Evolutionary conservation across 2,797 vertebrate genomes (phyloP).

Genomic region (Gymnoscopelus braueri): DNA sequence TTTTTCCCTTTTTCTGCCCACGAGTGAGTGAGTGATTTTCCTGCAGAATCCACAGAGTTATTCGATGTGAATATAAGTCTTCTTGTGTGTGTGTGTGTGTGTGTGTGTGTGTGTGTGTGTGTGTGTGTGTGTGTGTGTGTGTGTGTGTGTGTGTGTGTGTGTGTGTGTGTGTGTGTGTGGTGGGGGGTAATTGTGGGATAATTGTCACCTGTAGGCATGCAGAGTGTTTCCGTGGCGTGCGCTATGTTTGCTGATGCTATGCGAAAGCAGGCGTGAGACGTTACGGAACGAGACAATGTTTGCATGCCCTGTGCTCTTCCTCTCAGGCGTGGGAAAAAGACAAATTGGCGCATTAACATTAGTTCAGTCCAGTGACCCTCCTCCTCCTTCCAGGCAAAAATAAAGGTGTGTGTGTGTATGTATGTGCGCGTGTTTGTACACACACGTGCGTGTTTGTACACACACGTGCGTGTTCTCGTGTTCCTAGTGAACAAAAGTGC

Average conservation of each 20-base stretch:
- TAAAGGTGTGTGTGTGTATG: constrained; percentile 32
- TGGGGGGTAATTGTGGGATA: constrained; percentile 19
- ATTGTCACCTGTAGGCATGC: constrained; percentile 43
- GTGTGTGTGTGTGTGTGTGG: constrained; percentile 3
- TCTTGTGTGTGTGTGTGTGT: background rate
- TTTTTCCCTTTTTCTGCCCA: constrained; percentile 32
- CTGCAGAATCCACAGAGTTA: constrained; percentile 24
- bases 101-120: background rate
- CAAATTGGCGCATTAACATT: constrained; percentile 53
- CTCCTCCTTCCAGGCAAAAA: constrained; percentile 12
- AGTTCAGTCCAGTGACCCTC: constrained; percentile 42
- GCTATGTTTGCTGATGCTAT: constrained; percentile 11
- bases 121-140: background rate
- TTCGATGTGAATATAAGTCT: background rate
- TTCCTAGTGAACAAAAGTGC: background rate
- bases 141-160: background rate
- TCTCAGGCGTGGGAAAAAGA: constrained; percentile 36
- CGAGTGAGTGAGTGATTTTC: constrained; percentile 45
- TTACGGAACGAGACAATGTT: constrained; percentile 2
- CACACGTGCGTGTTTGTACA: no score
- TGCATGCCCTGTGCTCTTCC: constrained; percentile 1
- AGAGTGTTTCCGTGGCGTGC: constrained; percentile 17
- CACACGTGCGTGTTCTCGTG: background rate
- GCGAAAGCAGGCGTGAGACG: constrained; percentile 27
- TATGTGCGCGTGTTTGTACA: constrained; percentile 25